phyloP scores from a whole-genome alignment of 2,113 vertebrate genomes.

The Megaptera novaeangliae region DNA sequence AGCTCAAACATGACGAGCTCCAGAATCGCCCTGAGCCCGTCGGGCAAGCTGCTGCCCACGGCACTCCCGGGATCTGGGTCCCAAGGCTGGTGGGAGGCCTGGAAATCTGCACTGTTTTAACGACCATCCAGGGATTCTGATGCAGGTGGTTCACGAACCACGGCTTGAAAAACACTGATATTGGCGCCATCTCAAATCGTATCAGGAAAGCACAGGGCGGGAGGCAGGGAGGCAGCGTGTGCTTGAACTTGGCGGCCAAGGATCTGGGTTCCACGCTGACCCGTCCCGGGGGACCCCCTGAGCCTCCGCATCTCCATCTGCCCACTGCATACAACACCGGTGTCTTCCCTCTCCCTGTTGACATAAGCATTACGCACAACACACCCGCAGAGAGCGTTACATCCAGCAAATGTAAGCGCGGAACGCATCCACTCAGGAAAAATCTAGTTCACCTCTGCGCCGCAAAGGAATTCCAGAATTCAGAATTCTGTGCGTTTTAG shows the following conservation, averaged over 20 bases:
- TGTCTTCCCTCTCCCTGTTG: neutral
- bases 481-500: neutral
- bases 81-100: neutral
- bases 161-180: neutral
- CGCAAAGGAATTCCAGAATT: neutral
- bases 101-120: neutral
- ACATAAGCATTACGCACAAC: neutral
- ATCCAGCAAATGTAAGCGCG: too few species aligned
- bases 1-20: neutral
- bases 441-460: fast-evolving
- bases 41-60: fast-evolving
- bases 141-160: fast-evolving
- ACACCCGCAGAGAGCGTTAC: neutral
- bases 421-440: too few species aligned
- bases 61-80: too few species aligned
- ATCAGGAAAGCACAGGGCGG: neutral
- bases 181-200: fast-evolving
- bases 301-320: neutral
- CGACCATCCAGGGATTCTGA: neutral
- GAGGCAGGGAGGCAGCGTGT: neutral
- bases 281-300: fast-evolving
- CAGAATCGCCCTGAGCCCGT: neutral
- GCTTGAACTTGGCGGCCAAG: neutral
- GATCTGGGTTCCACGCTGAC: neutral
- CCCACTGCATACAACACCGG: fast-evolving